These are phyloP conservation scores for Epinephelus cyanopodus DNA, from an alignment of 2,113 vertebrate species.

Conservation along the genomic window DNA sequence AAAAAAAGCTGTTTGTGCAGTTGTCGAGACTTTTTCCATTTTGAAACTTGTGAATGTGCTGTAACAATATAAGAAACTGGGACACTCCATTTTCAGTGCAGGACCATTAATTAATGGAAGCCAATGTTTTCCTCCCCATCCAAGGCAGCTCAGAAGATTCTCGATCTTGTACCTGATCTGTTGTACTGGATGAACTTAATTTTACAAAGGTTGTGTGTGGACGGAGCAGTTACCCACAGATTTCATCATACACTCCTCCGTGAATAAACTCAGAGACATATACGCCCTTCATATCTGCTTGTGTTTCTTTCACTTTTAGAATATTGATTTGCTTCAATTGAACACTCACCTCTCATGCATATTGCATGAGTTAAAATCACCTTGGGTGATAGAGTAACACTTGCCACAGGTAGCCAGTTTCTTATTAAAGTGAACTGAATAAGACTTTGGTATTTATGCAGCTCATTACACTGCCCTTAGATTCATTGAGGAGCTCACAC, in stretches of 20 bases:
- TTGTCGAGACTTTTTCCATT: constrained; percentile 77
- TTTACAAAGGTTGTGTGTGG: constrained; percentile 70
- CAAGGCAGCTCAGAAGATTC: constrained; percentile 76
- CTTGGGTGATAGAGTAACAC: constrained; percentile 61
- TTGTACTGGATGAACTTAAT: constrained; percentile 72
- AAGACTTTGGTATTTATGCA: constrained; percentile 51
- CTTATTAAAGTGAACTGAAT: constrained; percentile 40
- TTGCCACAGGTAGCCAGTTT: constrained; percentile 51
- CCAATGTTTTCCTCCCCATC: constrained; percentile 61
- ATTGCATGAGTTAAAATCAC: constrained; percentile 72
- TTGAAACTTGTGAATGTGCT: constrained; percentile 82
- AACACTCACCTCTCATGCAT: constrained; percentile 63
- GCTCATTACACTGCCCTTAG: constrained; percentile 34
- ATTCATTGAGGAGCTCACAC: constrained; percentile 3
- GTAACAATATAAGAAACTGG: constrained; percentile 75
- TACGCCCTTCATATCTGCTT: constrained; percentile 69
- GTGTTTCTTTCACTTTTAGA: constrained; percentile 70
- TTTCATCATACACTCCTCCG: constrained; percentile 79
- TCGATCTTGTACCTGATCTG: constrained; percentile 75
- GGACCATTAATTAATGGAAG: constrained; percentile 65
- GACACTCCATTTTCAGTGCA: constrained; percentile 67
- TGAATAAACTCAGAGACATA: constrained; percentile 83
- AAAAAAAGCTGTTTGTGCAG: constrained; percentile 75
- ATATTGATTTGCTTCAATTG: constrained; percentile 68
- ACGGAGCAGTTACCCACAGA: constrained; percentile 69